These are phyloP conservation scores for Tragelaphus buxtoni DNA, from an alignment of 2,113 vertebrate genomes.

Conservation along the genomic window DNA sequence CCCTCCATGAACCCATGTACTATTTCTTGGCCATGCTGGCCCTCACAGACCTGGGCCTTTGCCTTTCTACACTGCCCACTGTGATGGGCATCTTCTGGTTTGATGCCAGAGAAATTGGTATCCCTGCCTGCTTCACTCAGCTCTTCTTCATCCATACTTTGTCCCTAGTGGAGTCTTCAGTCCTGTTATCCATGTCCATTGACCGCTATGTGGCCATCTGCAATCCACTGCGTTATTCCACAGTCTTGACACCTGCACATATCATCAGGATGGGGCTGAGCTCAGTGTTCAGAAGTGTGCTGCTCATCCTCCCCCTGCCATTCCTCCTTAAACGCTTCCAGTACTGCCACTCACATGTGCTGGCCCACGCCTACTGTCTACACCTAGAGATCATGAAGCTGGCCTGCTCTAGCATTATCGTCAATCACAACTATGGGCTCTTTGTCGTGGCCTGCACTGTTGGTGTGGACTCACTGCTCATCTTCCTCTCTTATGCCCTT, in stretches of 20 bases:
- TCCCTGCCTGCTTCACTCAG: slow-evolving; percentile 36
- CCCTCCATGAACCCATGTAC: slow-evolving; percentile 70
- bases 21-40: slow-evolving; percentile 70
- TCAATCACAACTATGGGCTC: slow-evolving; percentile 62
- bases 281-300: not conserved
- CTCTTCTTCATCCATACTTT: slow-evolving; percentile 65
- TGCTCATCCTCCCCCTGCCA: slow-evolving; percentile 48
- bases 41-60: slow-evolving; percentile 66
- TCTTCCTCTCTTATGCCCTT: slow-evolving; percentile 43
- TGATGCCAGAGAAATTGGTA: slow-evolving; percentile 54
- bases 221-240: slow-evolving; percentile 33
- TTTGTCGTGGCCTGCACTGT: slow-evolving; percentile 64
- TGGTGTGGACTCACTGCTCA: slow-evolving; percentile 61
- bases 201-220: slow-evolving; percentile 68
- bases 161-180: slow-evolving; percentile 66
- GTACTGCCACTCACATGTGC: slow-evolving; percentile 51
- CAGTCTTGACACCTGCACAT: not conserved
- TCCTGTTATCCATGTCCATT: slow-evolving; percentile 64
- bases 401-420: slow-evolving; percentile 66
- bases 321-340: slow-evolving; percentile 57
- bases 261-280: slow-evolving; percentile 33
- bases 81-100: slow-evolving; percentile 69
- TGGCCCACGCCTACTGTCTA: slow-evolving; percentile 62
- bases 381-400: slow-evolving; percentile 71
- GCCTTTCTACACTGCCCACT: slow-evolving; percentile 61